Base-by-base conservation (phyloP, 2,888 invertebrate species). In the Leptinotarsa rubiginosa region DNA sequence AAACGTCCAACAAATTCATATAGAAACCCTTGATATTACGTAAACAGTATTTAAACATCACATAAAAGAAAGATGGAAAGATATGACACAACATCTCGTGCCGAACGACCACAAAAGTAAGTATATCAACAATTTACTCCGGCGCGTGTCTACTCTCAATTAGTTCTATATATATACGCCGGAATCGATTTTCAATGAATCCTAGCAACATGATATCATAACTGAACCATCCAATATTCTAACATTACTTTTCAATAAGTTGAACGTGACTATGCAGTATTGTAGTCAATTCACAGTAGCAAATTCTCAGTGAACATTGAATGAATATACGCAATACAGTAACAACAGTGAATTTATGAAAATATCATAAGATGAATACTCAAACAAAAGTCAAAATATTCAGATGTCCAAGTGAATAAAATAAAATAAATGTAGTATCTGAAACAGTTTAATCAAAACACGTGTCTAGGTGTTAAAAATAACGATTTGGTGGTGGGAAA, bases 181-280 rank as follows among this genome's bases (percentile, higher is more conserved):
- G 4, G 56, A n/a, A 62, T 62, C 62, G 62, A 62, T 62, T 31
- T 62, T 25, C 62, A 62, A 15, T 16, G 16, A 62, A 62, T 62
- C n/a, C 62, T 7, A 31, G 15, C 16, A 62, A 62, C 10, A 62
- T 62, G 25, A 62, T 31, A 62, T 62, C 25, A 62, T 31, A 62
- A 62, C 31, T 31, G 62, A n/a, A 25, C 0, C 22, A 31, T 16
- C 31, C 62, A 31, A 62, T 31, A 62, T 31, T 20, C 56, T 7
- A 3, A 31, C 62, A n/a, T 31, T 10, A 31, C 2, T 16, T 62
- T 15, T 15, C 3, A 20, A 20, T 20, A 56, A 22, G 22, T 56
- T 10, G 10, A 56, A 56, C 13, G 54, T 18, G 54, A 10, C 54
- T 13, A 56, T 56, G 52, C 18, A 12, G 52, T 15, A 56, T 15